A percentile compares a stretch with the other conserved stretches of the same genome.
These are phyloP conservation scores for Pogonomyrmex californicus DNA, from an alignment of 1,140 invertebrate genomes.

Conservation along the genomic window DNA sequence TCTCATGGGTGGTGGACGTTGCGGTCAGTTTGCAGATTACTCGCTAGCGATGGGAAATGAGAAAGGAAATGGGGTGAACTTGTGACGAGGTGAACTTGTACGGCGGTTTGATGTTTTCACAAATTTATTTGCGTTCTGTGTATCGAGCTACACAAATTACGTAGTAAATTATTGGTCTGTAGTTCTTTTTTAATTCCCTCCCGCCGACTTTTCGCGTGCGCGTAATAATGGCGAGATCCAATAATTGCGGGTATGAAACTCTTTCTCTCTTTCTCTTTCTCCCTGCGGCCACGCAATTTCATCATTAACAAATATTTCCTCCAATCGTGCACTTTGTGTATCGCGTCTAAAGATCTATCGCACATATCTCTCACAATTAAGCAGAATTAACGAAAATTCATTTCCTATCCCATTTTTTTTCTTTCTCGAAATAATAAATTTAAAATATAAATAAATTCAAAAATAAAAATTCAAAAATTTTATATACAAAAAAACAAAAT, in stretches of 20 bases:
- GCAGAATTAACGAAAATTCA: neutral
- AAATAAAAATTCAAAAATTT: neutral
- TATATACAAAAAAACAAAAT: neutral
- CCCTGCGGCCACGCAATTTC: constrained; percentile 5
- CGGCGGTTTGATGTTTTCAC: constrained; percentile 61
- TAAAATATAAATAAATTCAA: neutral
- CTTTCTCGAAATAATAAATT: neutral
- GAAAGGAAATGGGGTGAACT: neutral
- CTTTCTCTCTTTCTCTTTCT: constrained; percentile 20
- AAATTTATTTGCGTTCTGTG: constrained; percentile 78
- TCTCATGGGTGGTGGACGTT: constrained; percentile 52
- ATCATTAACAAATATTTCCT: constrained; percentile 34
- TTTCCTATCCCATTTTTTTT: neutral
- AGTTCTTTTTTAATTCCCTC: constrained; percentile 49
- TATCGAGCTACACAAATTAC: constrained; percentile 77
- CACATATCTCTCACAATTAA: neutral
- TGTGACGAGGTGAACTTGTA: neutral
- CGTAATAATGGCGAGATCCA: constrained; percentile 54
- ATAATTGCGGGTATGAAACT: constrained; percentile 46
- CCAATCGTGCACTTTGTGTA: constrained; percentile 14
- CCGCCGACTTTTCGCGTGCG: constrained; percentile 19
- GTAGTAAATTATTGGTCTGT: constrained; percentile 80
- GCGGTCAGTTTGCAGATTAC: constrained; percentile 56
- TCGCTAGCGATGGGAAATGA: neutral
- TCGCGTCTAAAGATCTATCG: constrained; percentile 14